phyloP scores from a whole-genome alignment of 2,888 invertebrate genomes.

The Netelia melanura region DNA sequence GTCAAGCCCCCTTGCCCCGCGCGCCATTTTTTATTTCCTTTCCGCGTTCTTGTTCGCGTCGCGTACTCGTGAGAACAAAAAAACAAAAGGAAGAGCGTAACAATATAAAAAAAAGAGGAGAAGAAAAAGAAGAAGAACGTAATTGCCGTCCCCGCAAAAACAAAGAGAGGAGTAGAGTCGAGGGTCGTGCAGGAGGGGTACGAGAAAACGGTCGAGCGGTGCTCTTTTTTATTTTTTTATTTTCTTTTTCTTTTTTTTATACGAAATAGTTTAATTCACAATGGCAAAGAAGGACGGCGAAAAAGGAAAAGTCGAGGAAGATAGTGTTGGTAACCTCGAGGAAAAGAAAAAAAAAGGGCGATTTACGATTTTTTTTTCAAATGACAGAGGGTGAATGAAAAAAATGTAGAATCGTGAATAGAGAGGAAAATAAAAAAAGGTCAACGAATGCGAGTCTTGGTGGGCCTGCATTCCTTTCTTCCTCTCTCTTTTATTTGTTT shows the following conservation, averaged over 20 bases:
- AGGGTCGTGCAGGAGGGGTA: neutral
- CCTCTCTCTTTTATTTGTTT: too few species aligned
- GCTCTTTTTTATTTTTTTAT: neutral
- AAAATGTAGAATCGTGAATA: too few species aligned
- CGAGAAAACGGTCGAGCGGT: neutral
- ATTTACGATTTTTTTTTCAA: too few species aligned
- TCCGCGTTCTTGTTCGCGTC: neutral
- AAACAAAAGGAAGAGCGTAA: neutral
- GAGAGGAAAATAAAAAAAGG: too few species aligned
- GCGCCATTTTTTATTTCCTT: neutral
- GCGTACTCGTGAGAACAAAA: neutral
- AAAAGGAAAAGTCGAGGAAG: conserved; percentile 10
- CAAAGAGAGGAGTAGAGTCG: neutral
- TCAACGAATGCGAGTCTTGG: too few species aligned
- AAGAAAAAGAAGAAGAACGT: neutral
- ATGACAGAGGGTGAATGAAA: too few species aligned
- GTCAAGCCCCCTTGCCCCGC: too few species aligned
- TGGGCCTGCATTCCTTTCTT: too few species aligned
- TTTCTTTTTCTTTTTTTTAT: neutral
- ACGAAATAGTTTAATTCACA: conserved; percentile 16
- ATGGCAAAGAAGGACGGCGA: conserved; percentile 6
- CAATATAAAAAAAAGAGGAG: neutral
- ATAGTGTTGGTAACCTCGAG: too few species aligned
- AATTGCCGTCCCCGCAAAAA: neutral
- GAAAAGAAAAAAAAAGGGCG: too few species aligned